Conservation (phyloP, 2,888 invertebrate genomes). For the Platypus cylindrus region DNA sequence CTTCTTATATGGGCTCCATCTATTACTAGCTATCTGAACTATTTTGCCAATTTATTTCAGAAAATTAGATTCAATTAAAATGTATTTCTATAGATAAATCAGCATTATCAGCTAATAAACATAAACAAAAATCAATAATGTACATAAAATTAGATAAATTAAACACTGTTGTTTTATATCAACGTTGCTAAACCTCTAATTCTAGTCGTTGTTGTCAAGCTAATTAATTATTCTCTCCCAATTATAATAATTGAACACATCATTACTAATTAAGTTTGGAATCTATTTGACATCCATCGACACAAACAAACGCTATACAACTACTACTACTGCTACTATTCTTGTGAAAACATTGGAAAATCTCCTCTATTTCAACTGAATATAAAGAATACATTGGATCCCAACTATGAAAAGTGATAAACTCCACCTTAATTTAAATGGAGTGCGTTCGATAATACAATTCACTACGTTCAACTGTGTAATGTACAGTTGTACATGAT, state of each 20-base stretch:
- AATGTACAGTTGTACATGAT: neutral
- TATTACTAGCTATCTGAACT: too few species aligned
- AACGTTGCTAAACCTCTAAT: slow-evolving; percentile 18
- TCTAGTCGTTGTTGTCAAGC: too few species aligned
- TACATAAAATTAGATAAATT: slow-evolving; percentile 23
- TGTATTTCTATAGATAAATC: too few species aligned
- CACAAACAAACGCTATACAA: too few species aligned
- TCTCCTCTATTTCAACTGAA: slow-evolving; percentile 9
- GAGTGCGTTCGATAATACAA: slow-evolving; percentile 5
- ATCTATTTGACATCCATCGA: slow-evolving; percentile 32
- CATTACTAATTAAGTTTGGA: slow-evolving; percentile 36
- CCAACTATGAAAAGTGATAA: too few species aligned
- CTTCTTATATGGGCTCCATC: too few species aligned
- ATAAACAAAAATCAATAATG: too few species aligned
- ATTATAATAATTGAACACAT: slow-evolving; percentile 38
- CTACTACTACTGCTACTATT: too few species aligned
- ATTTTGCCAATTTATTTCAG: too few species aligned
- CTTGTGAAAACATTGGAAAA: slow-evolving; percentile 6
- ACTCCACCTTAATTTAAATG: slow-evolving; percentile 12
- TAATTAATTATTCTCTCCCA: slow-evolving; percentile 36
- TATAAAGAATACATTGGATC: too few species aligned
- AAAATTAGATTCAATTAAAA: too few species aligned
- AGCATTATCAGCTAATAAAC: too few species aligned
- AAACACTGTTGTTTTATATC: slow-evolving; percentile 23
- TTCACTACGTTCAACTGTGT: neutral